Base-by-base conservation (phyloP, 1,140 invertebrate genomes). In the Coelopa frigida region DNA sequence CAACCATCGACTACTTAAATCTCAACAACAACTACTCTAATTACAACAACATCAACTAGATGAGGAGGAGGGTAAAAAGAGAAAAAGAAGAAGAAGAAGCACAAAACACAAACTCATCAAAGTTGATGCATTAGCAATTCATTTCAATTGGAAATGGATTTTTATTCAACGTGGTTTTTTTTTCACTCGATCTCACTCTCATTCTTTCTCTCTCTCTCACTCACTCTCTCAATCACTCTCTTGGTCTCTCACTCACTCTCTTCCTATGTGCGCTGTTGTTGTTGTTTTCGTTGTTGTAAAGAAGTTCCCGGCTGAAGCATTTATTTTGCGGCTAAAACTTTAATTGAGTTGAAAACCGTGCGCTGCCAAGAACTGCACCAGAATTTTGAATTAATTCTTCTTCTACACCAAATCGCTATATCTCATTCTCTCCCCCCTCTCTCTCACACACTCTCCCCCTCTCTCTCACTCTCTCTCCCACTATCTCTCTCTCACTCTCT, bases 281-380 rank as follows among this genome's bases (percentile, higher is more conserved):
- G 18, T 42, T 26, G 27, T 42, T 26, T 29, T 29, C 31, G 31
- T 27, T 14, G 10, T 42, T 42, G 39, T 42, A 42, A 64, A 64
- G 63, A 61, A 64, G 61, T 64, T 64, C 64, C 61, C 61, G 61
- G 61, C 61, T 59, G 64, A 64, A 63, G 64, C 61, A 64, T 64
- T 64, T 64, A 64, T 64, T 64, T 64, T 64, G 61, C 61, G 61
- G 61, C 61, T 59, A 64, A 64, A 63, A 64, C 61, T 64, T 64
- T 64, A 64, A 64, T 64, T 64, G 61, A 64, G 61, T 64, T 64
- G 63, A 58, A 64, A 59, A 61, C 61, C 61, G 58, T 14, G n/a
- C n/a, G n/a, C n/a, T n/a, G n/a, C n/a, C n/a, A n/a, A n/a, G n/a
- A n/a, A n/a, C n/a, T n/a, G n/a, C n/a, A n/a, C n/a, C n/a, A n/a